phyloP scores from a whole-genome alignment of 2,888 invertebrate genomes.

The Steinernema carpocapsae region DNA sequence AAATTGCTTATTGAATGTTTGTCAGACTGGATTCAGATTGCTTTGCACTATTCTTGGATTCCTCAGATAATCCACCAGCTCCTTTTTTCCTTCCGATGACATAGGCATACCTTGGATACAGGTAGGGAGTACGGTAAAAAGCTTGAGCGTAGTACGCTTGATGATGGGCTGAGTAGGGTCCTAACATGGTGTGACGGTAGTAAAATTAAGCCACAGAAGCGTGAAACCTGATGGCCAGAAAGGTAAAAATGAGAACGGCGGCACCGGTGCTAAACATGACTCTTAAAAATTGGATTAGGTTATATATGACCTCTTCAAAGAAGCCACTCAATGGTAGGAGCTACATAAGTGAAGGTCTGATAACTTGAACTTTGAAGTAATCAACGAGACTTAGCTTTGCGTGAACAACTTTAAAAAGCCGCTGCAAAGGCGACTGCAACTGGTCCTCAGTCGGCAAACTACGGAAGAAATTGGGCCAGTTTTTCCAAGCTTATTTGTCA shows the following conservation, averaged over 20 bases:
- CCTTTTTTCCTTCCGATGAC: slow-evolving; percentile 17
- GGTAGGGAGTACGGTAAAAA: slow-evolving; percentile 16
- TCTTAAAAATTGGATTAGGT: background rate
- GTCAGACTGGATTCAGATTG: background rate
- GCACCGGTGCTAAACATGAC: background rate
- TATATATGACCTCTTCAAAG: background rate
- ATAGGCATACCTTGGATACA: slow-evolving; percentile 2
- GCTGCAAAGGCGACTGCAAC: no score
- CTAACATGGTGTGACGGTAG: background rate
- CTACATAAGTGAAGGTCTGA: no score
- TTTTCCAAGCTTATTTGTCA: no score
- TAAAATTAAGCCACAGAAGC: slow-evolving; percentile 10
- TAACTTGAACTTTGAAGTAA: no score
- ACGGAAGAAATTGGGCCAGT: no score
- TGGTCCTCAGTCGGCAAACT: no score
- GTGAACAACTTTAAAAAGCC: no score
- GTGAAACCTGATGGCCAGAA: slow-evolving; percentile 18
- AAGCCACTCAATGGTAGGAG: background rate
- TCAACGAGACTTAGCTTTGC: no score
- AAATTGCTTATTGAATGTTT: slow-evolving; percentile 27
- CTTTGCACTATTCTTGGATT: background rate
- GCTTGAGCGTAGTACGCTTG: background rate
- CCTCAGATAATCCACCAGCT: background rate
- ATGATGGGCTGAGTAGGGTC: background rate
- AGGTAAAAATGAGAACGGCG: background rate